These are phyloP conservation scores for Acanthopagrus latus DNA, from an alignment of 2,797 vertebrate genomes.

Conservation along the genomic window DNA sequence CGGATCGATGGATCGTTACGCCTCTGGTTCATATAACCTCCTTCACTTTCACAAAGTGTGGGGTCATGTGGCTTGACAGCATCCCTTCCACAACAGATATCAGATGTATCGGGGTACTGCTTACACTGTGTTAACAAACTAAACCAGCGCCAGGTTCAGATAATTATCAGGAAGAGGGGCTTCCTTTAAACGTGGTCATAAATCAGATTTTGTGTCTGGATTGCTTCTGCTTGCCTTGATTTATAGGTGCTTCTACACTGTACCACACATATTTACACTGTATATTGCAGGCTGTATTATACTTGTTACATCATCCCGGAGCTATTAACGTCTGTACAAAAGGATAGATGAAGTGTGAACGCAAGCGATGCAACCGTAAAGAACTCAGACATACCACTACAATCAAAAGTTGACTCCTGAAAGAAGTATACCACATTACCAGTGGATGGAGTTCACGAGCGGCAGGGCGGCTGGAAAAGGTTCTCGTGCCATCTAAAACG, in stretches of 20 bases:
- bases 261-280: background rate
- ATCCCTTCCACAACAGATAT: too few species aligned
- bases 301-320: background rate
- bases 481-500: background rate
- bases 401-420: background rate
- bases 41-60: too few species aligned
- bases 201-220: background rate
- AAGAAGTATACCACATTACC: background rate
- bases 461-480: background rate
- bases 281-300: background rate
- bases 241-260: background rate
- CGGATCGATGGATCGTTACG: too few species aligned
- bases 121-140: too few species aligned
- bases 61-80: too few species aligned
- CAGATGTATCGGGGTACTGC: too few species aligned
- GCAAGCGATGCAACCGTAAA: background rate
- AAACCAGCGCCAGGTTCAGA: too few species aligned
- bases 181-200: too few species aligned
- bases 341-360: background rate
- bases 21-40: too few species aligned
- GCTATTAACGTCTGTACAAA: background rate
- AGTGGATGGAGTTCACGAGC: background rate
- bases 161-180: too few species aligned
- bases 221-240: background rate
- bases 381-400: background rate